Base-by-base conservation (phyloP, 2,888 invertebrate species). In the Biston betularia region DNA sequence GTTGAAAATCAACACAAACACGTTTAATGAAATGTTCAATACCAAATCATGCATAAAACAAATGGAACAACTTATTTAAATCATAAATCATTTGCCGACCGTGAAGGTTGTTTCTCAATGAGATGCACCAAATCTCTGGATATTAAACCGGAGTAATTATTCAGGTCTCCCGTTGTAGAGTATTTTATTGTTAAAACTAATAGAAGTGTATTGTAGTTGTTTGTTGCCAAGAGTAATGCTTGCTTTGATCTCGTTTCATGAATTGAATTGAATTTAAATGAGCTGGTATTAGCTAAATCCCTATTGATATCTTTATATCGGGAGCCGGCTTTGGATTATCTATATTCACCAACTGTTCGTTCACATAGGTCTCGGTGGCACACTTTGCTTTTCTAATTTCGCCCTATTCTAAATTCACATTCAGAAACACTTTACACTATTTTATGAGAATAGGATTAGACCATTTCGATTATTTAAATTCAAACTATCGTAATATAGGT, bases 201-300 rank as follows among this genome's bases (percentile, higher is more conserved):
- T 58, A 58, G 63, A 63, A 63, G 63, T 71, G 70, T 75, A 63
- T 81, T 77, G 78, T 77, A 77, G 76, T 72, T 73, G 77, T 74
- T 73, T 73, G 77, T 74, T 84, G 83, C 85, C 85, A 85, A 85
- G 82, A 82, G 75, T 79, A 76, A 74, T 76, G 73, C 61, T 38
- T 76, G 76, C 92, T 92, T 91, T 91, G 90, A 91, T 91, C 88
- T 89, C 74, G 52, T 66, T 78, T 75, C 80, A 79, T 81, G 83
- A 85, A 83, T 84, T 79, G 79, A 81, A 81, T 80, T 80, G 78
- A 83, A 79, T 82, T 79, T 75, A 79, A 83, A 77, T 75, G 67
- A 72, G 75, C 75, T 74, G 33, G 49, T 76, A 75, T 78, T 78
- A 79, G 71, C 74, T 73, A 83, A 87, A 89, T 87, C 85, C 82